phyloP scores from a whole-genome alignment of 2,113 vertebrate species.

The Peromyscus californicus region DNA sequence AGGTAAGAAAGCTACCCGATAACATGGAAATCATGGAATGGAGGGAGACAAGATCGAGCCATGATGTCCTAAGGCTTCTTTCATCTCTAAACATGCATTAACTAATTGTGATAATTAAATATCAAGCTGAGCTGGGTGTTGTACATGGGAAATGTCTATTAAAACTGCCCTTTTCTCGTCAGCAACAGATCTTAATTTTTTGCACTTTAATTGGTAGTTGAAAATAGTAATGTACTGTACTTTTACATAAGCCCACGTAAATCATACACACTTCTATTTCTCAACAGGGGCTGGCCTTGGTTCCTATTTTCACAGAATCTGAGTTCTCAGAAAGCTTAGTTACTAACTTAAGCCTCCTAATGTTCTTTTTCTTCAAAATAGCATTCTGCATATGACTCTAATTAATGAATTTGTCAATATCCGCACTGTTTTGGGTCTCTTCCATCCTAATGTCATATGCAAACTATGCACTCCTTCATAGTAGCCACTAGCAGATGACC shows the following conservation, averaged over 20 bases:
- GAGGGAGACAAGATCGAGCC: neutral
- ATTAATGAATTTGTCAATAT: slow-evolving; percentile 77
- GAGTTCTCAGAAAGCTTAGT: slow-evolving; percentile 65
- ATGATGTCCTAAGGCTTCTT: neutral
- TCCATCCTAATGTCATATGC: slow-evolving; percentile 49
- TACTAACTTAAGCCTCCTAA: slow-evolving; percentile 26
- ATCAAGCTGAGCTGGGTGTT: neutral
- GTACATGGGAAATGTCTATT: neutral
- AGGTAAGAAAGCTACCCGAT: neutral
- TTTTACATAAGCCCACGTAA: neutral
- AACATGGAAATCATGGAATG: neutral
- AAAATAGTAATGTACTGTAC: neutral
- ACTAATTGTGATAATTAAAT: neutral
- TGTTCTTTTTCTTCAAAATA: slow-evolving; percentile 64
- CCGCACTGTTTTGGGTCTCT: slow-evolving; percentile 42
- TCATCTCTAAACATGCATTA: neutral
- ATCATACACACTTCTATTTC: neutral
- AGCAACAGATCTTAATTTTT: neutral
- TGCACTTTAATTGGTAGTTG: neutral
- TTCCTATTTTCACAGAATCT: slow-evolving; percentile 61
- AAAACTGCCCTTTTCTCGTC: slow-evolving; percentile 26
- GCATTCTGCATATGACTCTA: slow-evolving; percentile 67
- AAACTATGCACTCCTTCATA: slow-evolving; percentile 53
- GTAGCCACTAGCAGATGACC: slow-evolving; percentile 18
- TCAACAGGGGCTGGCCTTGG: neutral